Evolutionary conservation across 1,140 invertebrate species (phyloP), one percentile per base, ranked within the genome.

Genomic region (Procambarus clarkii): DNA sequence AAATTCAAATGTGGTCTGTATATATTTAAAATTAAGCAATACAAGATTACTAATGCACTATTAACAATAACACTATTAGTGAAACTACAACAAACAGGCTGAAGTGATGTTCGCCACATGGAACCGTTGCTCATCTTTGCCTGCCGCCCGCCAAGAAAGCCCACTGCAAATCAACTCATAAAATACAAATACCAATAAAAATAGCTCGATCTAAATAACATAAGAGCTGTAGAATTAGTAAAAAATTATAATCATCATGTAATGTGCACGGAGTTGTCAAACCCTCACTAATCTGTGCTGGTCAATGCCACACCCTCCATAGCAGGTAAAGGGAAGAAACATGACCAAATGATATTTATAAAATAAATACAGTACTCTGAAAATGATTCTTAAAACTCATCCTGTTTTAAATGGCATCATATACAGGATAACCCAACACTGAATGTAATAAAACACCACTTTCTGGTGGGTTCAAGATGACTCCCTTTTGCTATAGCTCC

Each of bases 181-280:
- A 13, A 83, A 86, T 69, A 86, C 84, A 76, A 45, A 86, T 15
- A 77, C 69, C 34, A 15, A 76, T 77, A 80, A 48, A 80, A 86
- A 50, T 46, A 86, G 50, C 69, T 74, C 50, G 76, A 78, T 76
- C 71, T 71, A 77, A 86, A 74, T 44, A 71, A 88, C 60, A 71
- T 54, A 69, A 71, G 9, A 71, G 21, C 21, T 82, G 46, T 45
- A 78, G 46, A 45, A 71, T 74, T 82, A 80, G 69, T 88, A 81
- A 82, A 60, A 88, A 81, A 88, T 74, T 45, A 82, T 82, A 82
- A 81, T 80, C 44, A 64, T 87, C 50, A 88, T 81, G 79, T 81
- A 88, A 88, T 88, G 64, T 88, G 87, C 87, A 88, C 87, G 82
- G 79, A 80, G 34, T 34, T 71, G 79, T 54, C 64, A 34, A 74